Conservation (phyloP, 1,140 invertebrate genomes). For the Microplitis demolitor region DNA sequence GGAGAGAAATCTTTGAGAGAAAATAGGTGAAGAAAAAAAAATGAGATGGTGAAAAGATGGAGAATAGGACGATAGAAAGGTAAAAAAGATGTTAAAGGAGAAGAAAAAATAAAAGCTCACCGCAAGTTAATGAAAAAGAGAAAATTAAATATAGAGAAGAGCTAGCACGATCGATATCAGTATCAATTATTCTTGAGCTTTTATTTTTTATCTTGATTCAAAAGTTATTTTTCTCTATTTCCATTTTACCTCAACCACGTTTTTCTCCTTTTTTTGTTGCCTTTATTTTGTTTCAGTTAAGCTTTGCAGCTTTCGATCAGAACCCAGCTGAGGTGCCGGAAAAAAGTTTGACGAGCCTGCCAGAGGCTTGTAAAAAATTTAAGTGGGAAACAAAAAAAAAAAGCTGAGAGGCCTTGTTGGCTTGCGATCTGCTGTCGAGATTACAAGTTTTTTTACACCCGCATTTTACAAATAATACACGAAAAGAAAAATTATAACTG, state of each 20-base stretch:
- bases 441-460: background rate
- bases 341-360: background rate
- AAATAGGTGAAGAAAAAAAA: background rate
- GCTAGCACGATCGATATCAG: no score
- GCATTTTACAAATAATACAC: background rate
- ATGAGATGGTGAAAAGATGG: background rate
- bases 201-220: no score
- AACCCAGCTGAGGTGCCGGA: background rate
- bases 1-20: background rate
- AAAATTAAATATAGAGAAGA: no score
- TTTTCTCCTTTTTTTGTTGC: background rate
- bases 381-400: background rate
- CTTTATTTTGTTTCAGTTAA: no score
- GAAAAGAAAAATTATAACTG: background rate
- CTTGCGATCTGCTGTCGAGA: background rate
- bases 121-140: no score
- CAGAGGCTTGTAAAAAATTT: background rate
- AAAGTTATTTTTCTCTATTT: no score
- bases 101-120: no score
- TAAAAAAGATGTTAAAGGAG: background rate
- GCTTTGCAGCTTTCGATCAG: no score
- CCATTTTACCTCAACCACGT: background rate
- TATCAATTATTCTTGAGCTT: no score
- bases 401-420: background rate
- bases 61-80: background rate